Conservation (phyloP, 2,797 vertebrate genomes). For the Gymnopithys bicolor region DNA sequence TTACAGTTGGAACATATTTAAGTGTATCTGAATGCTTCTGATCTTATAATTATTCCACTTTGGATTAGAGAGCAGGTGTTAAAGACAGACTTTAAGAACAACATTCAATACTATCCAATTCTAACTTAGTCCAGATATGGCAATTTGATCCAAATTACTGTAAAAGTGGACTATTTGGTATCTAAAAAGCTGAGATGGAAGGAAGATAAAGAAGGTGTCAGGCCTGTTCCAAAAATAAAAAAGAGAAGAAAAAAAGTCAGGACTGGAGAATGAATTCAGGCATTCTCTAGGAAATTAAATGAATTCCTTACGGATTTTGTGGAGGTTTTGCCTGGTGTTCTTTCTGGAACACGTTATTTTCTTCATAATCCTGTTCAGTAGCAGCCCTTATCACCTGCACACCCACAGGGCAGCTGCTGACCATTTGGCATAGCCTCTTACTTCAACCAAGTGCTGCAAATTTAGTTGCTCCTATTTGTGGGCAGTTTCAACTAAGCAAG, state of each 20-base stretch:
- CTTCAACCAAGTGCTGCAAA: not conserved
- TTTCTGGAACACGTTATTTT: not conserved
- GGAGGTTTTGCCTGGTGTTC: not conserved
- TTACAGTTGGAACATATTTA: not conserved
- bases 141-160: not conserved
- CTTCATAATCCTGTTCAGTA: not conserved
- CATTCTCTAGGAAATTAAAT: not conserved
- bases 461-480: not conserved
- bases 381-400: not conserved
- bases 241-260: not conserved
- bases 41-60: not conserved
- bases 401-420: not conserved
- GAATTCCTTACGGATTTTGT: not conserved
- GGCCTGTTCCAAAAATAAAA: not conserved
- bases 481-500: not conserved
- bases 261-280: not conserved
- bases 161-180: not conserved
- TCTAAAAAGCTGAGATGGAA: not conserved
- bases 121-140: not conserved
- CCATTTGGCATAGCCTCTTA: not conserved
- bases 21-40: not conserved
- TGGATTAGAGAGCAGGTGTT: not conserved
- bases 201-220: not conserved
- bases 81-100: not conserved
- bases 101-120: not conserved